Percentiles rank a stretch among this genome's conserved stretches.
Conservation (phyloP, 1,140 invertebrate genomes). For the Heliconius melpomene region DNA sequence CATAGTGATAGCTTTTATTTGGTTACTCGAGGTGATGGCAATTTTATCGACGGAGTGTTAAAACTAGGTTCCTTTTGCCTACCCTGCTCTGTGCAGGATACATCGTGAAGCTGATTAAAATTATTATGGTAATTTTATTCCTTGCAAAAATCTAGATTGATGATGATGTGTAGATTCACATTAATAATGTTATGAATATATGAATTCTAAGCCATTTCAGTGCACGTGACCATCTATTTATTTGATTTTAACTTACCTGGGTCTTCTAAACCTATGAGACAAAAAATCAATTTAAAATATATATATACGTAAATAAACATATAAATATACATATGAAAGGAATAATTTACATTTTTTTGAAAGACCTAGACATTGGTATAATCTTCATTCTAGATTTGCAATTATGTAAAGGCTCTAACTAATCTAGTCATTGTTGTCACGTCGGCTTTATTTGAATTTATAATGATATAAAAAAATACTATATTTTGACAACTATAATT, state of each 20-base stretch:
- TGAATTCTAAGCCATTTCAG: background rate
- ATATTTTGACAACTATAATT: too few relatives aligned
- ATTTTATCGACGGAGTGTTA: too few relatives aligned
- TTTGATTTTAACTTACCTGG: slow-evolving; percentile 5
- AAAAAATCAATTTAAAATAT: background rate
- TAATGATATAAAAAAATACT: background rate
- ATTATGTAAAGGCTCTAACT: background rate
- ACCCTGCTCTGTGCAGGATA: too few relatives aligned
- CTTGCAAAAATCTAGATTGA: too few relatives aligned
- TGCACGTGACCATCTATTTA: background rate
- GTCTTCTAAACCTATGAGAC: slow-evolving; percentile 9
- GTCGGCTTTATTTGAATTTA: background rate
- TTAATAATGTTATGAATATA: background rate
- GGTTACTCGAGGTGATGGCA: too few relatives aligned
- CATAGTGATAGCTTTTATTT: too few relatives aligned
- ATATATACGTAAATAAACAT: background rate
- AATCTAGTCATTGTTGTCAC: background rate
- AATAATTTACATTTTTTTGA: too few relatives aligned
- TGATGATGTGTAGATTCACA: background rate
- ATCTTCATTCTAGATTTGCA: background rate
- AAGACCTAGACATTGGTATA: too few relatives aligned
- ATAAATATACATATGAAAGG: background rate
- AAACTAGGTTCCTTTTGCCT: too few relatives aligned
- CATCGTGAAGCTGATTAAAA: too few relatives aligned
- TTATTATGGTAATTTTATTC: too few relatives aligned